Base-by-base conservation (phyloP, 1,140 invertebrate species). In the Nasonia giraulti region DNA sequence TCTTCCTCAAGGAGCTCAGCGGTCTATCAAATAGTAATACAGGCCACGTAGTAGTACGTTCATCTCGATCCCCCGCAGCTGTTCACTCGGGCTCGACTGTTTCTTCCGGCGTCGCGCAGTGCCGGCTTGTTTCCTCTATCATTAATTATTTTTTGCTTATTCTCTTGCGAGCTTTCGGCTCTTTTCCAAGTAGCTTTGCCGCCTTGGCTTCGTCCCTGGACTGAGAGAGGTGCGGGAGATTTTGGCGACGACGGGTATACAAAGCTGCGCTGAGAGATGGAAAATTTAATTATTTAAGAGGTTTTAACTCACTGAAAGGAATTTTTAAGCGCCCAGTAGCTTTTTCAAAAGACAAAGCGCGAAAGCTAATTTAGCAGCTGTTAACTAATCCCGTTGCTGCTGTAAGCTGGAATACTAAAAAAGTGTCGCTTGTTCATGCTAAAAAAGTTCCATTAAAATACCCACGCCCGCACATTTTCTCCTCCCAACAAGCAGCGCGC, bases 21-120 rank as follows among this genome's bases (percentile, higher is more conserved):
- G 6, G 40, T 77, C 44, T 31, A 50, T 55, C n/a, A 77, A 77
- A 31, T n/a, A 77, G 23, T 77, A 77, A 77, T 77, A 12, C 11
- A n/a, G n/a, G 4, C 44, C n/a, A 10, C 75, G 4, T 11, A 27
- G 44, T 33, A 50, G 2, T 17, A 12, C 75, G 44, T 50, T 50
- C 75, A 77, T 77, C 75, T 47, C 44, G n/a, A 10, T 40, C 44
- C 4, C 23, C 8, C 44, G 33, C 37, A 40, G 14, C 6, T 50
- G 40, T 17, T 68, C 23, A 7, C 6, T 2, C 0, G 27, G 27
- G 10, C 12, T 71, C 27, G 2, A 71, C 8, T 33, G 12, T 71
- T 33, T 27, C 27, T 71, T 33, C 27, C 37, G 27, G 27, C 44
- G 40, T 0, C 11, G 0, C 44, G 44, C 14, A 10, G 10, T 10